Base-by-base conservation (phyloP, 1,140 invertebrate genomes). In the Pissodes strobi region DNA sequence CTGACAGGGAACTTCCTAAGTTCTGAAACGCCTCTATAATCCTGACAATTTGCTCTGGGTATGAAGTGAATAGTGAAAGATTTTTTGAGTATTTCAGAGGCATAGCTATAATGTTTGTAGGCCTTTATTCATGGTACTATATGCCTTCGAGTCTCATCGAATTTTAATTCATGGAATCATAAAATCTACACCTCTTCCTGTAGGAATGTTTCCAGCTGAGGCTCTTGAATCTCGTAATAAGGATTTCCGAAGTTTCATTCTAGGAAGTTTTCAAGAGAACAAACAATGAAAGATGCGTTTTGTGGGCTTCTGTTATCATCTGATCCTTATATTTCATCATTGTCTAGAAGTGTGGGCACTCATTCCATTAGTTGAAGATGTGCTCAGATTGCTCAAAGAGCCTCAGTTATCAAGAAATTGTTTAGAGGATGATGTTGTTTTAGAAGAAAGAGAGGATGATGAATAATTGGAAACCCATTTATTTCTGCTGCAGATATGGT, bases 131-230 rank as follows among this genome's bases (percentile, higher is more conserved):
- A 4, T 66, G 63, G 76, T 75, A 69, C 45, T 68, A 53, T 37
- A 77, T 78, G 75, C 71, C 69, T 19, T 58, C 59, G n/a, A 59
- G 53, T 3, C 46, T 75, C 75, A 77, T 64, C 75, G 73, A 64
- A 60, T 75, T 34, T 51, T 77, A 21, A 69, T 74, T 55, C 72
- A 73, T 58, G 69, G 73, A 18, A 75, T 75, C 48, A 67, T 76
- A 46, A 52, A 68, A 45, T 41, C 30, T 22, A 17, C 61, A 18
- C 39, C n/a, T n/a, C n/a, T n/a, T n/a, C n/a, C n/a, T n/a, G 75
- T 79, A 34, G 77, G 73, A 67, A 67, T 75, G 37, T 55, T 77
- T 12, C 73, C 72, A 15, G 72, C 78, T 72, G 69, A 78, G 59
- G 71, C 74, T 27, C 67, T 70, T 59, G 74, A 76, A 49, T 63